phyloP scores from a whole-genome alignment of 2,888 invertebrate species.

The Melinaea marsaeus region DNA sequence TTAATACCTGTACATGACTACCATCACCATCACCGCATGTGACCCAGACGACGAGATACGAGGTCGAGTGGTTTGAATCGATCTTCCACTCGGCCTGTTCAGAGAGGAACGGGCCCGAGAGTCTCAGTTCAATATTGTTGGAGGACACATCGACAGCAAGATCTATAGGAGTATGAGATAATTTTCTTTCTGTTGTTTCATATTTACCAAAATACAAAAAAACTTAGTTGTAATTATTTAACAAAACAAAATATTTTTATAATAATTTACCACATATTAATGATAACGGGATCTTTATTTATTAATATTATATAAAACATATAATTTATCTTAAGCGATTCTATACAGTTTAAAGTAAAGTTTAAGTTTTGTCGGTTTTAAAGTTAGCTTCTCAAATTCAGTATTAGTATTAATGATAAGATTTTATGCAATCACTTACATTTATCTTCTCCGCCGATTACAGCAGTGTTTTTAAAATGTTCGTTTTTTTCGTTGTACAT shows the following conservation, averaged over 20 bases:
- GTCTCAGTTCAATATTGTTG: constrained; percentile 27
- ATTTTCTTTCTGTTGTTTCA: no score
- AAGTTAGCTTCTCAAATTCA: neutral
- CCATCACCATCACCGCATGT: neutral
- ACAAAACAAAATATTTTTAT: neutral
- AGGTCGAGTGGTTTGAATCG: constrained; percentile 33
- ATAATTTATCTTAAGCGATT: neutral
- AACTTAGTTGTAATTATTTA: neutral
- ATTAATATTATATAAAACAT: neutral
- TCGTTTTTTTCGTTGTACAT: constrained; percentile 81
- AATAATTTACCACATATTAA: neutral
- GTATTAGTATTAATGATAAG: neutral
- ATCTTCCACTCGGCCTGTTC: constrained; percentile 45
- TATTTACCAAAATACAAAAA: neutral
- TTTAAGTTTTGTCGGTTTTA: no score
- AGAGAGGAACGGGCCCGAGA: constrained; percentile 45
- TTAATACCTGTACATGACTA: neutral
- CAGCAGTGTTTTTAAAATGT: constrained; percentile 78
- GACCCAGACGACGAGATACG: neutral
- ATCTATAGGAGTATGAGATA: constrained; percentile 29
- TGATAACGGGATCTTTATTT: neutral
- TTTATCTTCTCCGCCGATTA: constrained; percentile 41
- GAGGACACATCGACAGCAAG: constrained; percentile 24
- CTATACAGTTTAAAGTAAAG: neutral
- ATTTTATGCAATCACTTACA: constrained; percentile 46